Percentiles rank a stretch among this genome's conserved stretches.
phyloP scores from a whole-genome alignment of 2,797 vertebrate genomes.

The Pseudotriccus pelzelni region DNA sequence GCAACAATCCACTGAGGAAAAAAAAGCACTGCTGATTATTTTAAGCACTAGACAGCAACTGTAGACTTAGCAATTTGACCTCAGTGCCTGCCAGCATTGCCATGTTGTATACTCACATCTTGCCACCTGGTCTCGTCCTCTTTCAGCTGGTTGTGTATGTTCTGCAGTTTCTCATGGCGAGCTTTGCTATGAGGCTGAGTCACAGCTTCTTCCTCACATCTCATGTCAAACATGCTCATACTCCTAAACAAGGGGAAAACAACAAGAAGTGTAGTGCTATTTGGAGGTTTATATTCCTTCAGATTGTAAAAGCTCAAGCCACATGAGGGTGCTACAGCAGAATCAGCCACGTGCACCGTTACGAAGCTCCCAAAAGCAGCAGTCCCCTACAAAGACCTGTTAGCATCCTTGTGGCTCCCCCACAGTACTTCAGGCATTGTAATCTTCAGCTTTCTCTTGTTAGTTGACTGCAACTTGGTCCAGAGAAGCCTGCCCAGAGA shows the following conservation, averaged over 20 bases:
- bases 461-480: not conserved
- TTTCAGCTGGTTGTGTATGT: slow-evolving; percentile 87
- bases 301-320: slow-evolving; percentile 8
- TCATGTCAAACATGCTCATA: slow-evolving; percentile 95
- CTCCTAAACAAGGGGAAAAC: slow-evolving; percentile 78
- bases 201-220: slow-evolving; percentile 84
- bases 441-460: not conserved
- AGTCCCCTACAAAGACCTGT: not conserved
- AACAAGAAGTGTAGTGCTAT: not conserved
- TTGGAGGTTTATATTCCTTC: not conserved
- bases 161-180: slow-evolving; percentile 91
- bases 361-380: not conserved
- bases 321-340: slow-evolving; percentile 58
- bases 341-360: not conserved
- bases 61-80: not conserved
- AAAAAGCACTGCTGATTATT: not conserved
- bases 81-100: not conserved
- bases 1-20: not conserved
- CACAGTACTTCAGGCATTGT: not conserved
- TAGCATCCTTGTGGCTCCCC: not conserved
- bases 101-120: slow-evolving; percentile 81
- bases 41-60: not conserved
- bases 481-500: not conserved
- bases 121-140: slow-evolving; percentile 97
- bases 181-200: slow-evolving; percentile 89